Evolutionary conservation across 2,797 vertebrate genomes (phyloP), one percentile per base, ranked within the genome.

Genomic region (Podargus strigoides): DNA sequence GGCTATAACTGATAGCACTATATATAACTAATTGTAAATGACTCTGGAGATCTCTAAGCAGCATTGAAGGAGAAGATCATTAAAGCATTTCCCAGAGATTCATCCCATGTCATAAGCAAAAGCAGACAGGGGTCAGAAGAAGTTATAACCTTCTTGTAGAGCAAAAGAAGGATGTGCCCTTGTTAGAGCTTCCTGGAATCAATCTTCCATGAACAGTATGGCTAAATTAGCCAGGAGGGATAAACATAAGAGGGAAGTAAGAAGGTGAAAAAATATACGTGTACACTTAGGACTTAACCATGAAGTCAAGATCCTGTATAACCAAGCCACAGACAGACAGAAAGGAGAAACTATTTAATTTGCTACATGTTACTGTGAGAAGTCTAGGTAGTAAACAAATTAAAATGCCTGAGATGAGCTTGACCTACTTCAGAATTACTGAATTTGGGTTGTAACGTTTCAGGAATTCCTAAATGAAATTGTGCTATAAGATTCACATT

Each of bases 171-270:
- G 77, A 93, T 87, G 39, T 92, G 41, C 14, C 50, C 67, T 82
- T 89, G 22, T 46, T 79, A 89, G 59, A 74, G n/a, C 32, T 96
- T 94, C 89, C 92, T 94, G 78, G 32, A 94, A 93, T 96, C 50
- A 96, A 82, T 95, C 91, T 93, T 96, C n/a, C 42, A 30, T 67
- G 70, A 93, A 66, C 18, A 55, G 18, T 21, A 55, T 3, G 26
- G 55, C 18, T 73, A 62, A 94, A 64, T 11, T 12, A 76, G n/a
- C 21, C 67, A 90, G 36, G n/a, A 79, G 21, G 28, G 23, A 67
- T 70, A 85, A 76, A 73, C 15, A 41, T 10, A 59, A 69, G 53
- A 73, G 37, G 41, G 30, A 85, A 82, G 9, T 36, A 12, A 89
- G 85, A 67, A 83, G 16, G 5, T 37, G 26, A 90, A 93, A 89